phyloP scores from a whole-genome alignment of 2,113 vertebrate species.

The Acanthisitta chloris region DNA sequence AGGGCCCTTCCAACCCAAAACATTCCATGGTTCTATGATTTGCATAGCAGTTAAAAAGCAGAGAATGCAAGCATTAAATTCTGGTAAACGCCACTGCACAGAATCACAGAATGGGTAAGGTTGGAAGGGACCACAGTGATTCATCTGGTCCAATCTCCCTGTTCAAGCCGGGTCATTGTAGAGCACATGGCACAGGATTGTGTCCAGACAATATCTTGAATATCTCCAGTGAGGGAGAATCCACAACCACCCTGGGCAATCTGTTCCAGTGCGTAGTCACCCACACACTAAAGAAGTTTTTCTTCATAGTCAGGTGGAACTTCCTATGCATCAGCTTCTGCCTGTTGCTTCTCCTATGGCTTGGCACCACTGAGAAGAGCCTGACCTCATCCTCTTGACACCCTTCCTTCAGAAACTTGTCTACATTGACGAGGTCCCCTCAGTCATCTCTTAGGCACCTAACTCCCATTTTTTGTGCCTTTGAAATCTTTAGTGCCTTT shows the following conservation, averaged over 20 bases:
- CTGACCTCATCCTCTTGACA: not conserved
- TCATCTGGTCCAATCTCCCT: not conserved
- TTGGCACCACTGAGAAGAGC: not conserved
- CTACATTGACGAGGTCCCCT: not conserved
- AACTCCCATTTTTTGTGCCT: not conserved
- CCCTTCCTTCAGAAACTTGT: not conserved
- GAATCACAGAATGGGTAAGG: not conserved
- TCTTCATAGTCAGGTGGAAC: not conserved
- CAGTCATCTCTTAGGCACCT: not conserved
- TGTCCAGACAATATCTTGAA: not conserved
- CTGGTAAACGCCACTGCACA: not conserved
- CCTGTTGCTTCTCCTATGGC: not conserved
- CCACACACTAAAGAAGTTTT: not conserved
- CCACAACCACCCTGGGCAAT: not conserved
- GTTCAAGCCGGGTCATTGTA: not conserved
- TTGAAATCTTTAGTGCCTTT: not conserved
- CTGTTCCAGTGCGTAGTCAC: not conserved
- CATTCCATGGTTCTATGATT: not conserved
- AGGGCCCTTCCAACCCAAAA: not conserved
- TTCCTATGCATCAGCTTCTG: not conserved
- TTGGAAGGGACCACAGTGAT: not conserved
- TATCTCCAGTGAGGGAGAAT: not conserved
- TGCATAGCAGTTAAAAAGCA: not conserved
- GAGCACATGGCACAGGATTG: not conserved
- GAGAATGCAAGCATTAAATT: not conserved